Evolutionary conservation across 2,797 vertebrate species (phyloP).

Genomic region (Falco peregrinus): DNA sequence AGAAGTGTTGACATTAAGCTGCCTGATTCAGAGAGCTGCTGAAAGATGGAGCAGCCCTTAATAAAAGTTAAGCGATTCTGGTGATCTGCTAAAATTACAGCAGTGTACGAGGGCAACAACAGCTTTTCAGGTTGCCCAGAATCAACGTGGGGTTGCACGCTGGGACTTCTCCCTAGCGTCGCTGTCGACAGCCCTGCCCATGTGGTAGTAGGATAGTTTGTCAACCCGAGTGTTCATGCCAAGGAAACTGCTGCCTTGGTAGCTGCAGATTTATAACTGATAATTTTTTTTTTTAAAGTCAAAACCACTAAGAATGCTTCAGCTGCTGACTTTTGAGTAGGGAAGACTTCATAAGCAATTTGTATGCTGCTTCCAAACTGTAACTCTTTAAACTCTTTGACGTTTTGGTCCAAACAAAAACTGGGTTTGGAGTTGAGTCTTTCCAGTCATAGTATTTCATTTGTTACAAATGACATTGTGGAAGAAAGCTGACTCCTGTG

Average conservation of each 20-base stretch:
- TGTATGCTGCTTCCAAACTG: not conserved
- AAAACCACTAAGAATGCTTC: not conserved
- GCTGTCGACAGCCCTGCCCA: not conserved
- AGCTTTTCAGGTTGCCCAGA: not conserved
- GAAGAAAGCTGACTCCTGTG: not conserved
- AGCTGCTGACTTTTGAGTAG: not conserved
- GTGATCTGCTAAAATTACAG: not conserved
- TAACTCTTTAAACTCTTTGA: not conserved
- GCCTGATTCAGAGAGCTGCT: not conserved
- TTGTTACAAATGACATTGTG: not conserved
- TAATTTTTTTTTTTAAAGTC: not conserved
- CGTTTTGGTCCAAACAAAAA: rapidly evolving
- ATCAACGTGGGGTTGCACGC: not conserved
- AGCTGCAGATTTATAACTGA: not conserved
- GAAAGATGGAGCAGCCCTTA: not conserved
- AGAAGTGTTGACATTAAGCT: not conserved
- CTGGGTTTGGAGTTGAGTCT: not conserved
- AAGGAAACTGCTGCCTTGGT: not conserved
- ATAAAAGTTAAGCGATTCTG: not conserved
- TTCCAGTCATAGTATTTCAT: not conserved
- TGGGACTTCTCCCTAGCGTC: not conserved
- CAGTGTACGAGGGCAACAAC: not conserved
- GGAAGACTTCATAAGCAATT: not conserved
- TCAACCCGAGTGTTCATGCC: not conserved
- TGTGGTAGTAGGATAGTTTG: not conserved